Percentiles rank a stretch among this genome's conserved stretches.
Evolutionary conservation across 2,797 vertebrate species (phyloP).

Genomic region (Amniataba percoides): DNA sequence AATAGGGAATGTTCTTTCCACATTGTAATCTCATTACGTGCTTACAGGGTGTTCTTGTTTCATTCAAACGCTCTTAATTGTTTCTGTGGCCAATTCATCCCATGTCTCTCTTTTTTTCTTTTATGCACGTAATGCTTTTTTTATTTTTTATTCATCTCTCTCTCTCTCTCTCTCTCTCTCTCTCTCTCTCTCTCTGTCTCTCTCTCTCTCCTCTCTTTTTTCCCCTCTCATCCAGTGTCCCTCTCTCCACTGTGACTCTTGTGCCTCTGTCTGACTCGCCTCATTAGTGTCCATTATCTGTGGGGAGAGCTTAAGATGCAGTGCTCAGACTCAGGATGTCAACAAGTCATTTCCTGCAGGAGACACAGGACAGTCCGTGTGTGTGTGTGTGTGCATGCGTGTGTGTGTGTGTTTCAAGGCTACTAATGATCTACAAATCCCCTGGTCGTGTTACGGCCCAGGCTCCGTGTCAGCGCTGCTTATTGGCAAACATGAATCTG

Average conservation of each 20-base stretch:
- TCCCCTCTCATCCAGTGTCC: conserved; percentile 8
- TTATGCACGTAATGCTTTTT: conserved; percentile 14
- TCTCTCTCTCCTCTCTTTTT: conserved; percentile 2
- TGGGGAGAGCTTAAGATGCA: conserved; percentile 57
- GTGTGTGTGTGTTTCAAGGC: conserved; percentile 17
- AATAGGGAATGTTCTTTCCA: conserved; percentile 79
- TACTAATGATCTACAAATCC: conserved; percentile 79
- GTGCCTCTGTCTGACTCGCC: conserved; percentile 50
- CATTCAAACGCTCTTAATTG: conserved; percentile 71
- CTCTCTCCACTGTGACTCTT: conserved; percentile 29
- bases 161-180: background rate
- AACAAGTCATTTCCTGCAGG: conserved; percentile 75
- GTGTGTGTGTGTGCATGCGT: conserved; percentile 24
- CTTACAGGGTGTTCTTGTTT: conserved; percentile 77
- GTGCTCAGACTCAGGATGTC: conserved; percentile 67
- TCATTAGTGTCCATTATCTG: conserved; percentile 72
- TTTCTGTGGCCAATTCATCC: conserved; percentile 65
- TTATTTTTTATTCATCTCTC: conserved; percentile 8
- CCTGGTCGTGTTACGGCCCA: conserved; percentile 50
- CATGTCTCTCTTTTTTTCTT: conserved; percentile 43
- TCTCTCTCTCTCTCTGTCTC: background rate
- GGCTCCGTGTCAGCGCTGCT: conserved; percentile 58
- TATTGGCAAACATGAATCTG: conserved; percentile 69
- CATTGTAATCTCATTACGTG: conserved; percentile 76
- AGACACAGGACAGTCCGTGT: conserved; percentile 39